A percentile compares a stretch with the other conserved stretches of the same genome.
These are phyloP conservation scores for Myripristis murdjan DNA, from an alignment of 2,797 vertebrate genomes.

Conservation along the genomic window DNA sequence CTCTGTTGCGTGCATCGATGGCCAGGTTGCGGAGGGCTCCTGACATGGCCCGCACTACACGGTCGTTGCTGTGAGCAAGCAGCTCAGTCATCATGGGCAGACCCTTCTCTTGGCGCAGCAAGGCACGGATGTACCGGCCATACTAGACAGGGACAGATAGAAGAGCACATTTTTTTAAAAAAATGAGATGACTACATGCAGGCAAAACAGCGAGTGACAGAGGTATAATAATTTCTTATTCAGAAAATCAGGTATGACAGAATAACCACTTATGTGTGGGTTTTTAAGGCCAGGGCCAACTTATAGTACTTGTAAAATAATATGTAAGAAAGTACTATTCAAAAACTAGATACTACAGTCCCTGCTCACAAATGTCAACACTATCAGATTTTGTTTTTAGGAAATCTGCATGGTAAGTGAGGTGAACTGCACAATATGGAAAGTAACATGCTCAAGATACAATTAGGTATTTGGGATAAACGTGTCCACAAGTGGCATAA, in stretches of 20 bases:
- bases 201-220: not conserved
- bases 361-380: not conserved
- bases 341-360: not conserved
- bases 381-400: not conserved
- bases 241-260: not conserved
- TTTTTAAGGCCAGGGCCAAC: not conserved
- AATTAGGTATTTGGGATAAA: not conserved
- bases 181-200: not conserved
- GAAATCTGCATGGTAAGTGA: not conserved
- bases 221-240: not conserved
- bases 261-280: not conserved
- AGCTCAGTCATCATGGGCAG: slow-evolving; percentile 93
- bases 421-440: not conserved
- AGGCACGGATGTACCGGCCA: slow-evolving; percentile 91
- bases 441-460: not conserved
- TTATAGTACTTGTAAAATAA: not conserved
- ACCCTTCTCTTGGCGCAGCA: slow-evolving; percentile 93
- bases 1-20: slow-evolving; percentile 92
- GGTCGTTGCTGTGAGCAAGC: slow-evolving; percentile 89
- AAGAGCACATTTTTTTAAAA: not conserved
- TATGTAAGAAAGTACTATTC: not conserved
- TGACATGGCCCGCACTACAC: slow-evolving; percentile 94
- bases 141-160: slow-evolving; percentile 82
- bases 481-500: not conserved
- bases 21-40: slow-evolving; percentile 96